Conservation (phyloP, 2,797 vertebrate species). For the Xenops minutus region DNA sequence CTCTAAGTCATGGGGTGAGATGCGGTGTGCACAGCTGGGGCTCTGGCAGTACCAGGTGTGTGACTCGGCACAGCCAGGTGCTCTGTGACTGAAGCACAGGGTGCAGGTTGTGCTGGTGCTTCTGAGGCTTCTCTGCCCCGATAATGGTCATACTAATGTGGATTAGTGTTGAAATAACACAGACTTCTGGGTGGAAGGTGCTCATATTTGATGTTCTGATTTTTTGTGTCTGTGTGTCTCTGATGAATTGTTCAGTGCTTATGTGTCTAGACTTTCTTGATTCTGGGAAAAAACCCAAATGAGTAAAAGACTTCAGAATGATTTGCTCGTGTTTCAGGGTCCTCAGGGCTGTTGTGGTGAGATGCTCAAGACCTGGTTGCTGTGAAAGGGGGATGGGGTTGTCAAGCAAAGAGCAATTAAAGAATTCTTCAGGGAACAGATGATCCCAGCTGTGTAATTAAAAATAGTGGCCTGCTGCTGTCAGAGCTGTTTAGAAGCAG, state of each 20-base stretch:
- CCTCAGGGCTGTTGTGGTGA: background rate
- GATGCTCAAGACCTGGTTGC: background rate
- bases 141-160: background rate
- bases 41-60: background rate
- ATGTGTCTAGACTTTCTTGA: background rate
- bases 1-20: background rate
- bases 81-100: background rate
- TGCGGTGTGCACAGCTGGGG: accelerated
- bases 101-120: background rate
- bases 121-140: background rate
- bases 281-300: background rate
- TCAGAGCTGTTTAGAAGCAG: background rate
- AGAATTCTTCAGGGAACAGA: slow-evolving; percentile 35
- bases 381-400: background rate
- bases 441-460: slow-evolving; percentile 49
- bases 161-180: background rate
- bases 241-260: background rate
- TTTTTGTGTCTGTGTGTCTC: background rate
- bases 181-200: background rate
- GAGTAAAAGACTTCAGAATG: background rate
- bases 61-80: background rate
- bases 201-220: background rate
- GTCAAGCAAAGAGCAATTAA: slow-evolving; percentile 23
- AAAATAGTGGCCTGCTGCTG: slow-evolving; percentile 3
- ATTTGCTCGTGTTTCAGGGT: background rate